Percentiles rank a stretch among this genome's conserved stretches.
These are phyloP conservation scores for Podarcis cretensis DNA, from an alignment of 2,113 vertebrate species.

Conservation along the genomic window DNA sequence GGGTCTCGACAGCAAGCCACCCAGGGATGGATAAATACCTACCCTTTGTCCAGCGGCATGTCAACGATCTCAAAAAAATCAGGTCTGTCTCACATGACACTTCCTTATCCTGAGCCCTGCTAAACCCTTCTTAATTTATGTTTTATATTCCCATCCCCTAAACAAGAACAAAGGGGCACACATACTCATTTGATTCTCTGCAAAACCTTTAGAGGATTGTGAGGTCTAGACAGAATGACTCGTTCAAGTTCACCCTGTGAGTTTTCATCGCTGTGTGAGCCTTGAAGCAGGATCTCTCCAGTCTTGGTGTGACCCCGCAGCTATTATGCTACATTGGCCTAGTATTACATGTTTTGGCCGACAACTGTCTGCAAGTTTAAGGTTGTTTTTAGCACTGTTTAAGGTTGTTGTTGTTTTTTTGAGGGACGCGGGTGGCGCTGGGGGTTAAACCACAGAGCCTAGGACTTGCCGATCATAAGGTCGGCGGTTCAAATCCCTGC, in stretches of 20 bases:
- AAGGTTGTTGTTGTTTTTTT: too few species aligned
- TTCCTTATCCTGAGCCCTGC: not conserved
- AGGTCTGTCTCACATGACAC: conserved; percentile 74
- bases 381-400: not conserved
- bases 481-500: too few species aligned
- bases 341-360: not conserved
- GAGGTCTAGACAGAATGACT: too few species aligned
- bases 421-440: too few species aligned
- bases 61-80: conserved; percentile 99
- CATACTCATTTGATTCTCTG: not conserved
- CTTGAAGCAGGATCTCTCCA: not conserved
- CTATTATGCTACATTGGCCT: not conserved
- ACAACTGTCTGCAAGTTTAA: not conserved
- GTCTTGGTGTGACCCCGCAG: too few species aligned
- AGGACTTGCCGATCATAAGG: too few species aligned
- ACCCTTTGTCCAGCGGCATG: conserved; percentile 95
- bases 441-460: too few species aligned
- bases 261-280: not conserved
- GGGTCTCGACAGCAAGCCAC: conserved; percentile 92
- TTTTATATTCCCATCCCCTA: too few species aligned
- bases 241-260: not conserved
- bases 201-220: not conserved
- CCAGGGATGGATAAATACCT: conserved; percentile 98
- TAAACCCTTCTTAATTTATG: not conserved
- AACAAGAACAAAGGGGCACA: not conserved